Evolutionary conservation across 2,113 vertebrate species (phyloP), one percentile per base, ranked within the genome.

Genomic region (Chinchilla lanigera): DNA sequence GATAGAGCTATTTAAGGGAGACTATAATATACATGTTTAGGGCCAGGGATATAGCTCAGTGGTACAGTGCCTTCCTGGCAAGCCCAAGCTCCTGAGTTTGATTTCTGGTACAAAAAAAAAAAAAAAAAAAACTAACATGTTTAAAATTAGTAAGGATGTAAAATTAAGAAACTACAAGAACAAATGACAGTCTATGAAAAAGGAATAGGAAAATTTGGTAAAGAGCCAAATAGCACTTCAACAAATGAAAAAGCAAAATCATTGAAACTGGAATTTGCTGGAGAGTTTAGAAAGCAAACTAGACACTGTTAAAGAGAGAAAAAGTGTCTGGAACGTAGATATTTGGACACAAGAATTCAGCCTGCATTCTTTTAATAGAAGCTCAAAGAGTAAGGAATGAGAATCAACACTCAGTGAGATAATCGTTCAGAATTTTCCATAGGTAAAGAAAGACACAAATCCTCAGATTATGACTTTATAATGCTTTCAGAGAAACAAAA

Each of bases 191-290:
- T 63, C 20, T 33, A 52, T 38, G 10, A 56, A 84, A 71, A 82
- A 58, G 44, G 61, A 90, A 35, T 17, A 89, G 58, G 10, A 19
- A 86, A 16, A 80, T 73, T 95, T 95, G 56, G 86, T 13, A 90
- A 67, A 52, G 4, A 75, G 47, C 38, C 60, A 92, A 89, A 78
- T 30, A 2, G 7, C 60, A 77, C n/a, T 63, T 84, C 17, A 24
- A 78, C 41, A 91, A 90, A 86, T n/a, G 63, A 82, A 86, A 63
- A 84, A 84, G 54, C 7, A 50, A 94, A 94, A 82, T 89, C 11
- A 77, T 33, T 58, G 26, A 86, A 87, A 33, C 47, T 65, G 35
- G 86, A 78, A 90, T 65, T 80, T 83, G 17, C 47, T 54, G 41
- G 26, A 47, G 14, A 89, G 28, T 61, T 85, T 67, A 56, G 50